Evolutionary conservation across 2,797 vertebrate genomes (phyloP), one percentile per base, ranked within the genome.

Genomic region (Cyprinella venusta): DNA sequence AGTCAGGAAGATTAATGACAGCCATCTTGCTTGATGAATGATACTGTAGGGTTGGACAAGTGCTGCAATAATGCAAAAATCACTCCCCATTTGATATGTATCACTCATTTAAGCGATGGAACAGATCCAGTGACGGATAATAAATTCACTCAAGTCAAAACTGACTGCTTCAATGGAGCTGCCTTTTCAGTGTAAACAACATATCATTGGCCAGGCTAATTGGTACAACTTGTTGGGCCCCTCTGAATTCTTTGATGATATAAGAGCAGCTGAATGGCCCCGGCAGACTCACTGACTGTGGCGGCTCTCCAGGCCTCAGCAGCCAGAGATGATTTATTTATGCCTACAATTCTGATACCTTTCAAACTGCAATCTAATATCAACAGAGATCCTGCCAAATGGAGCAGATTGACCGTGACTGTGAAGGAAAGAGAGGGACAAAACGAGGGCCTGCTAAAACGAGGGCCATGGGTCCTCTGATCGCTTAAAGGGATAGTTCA

Each of bases 301-400:
- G 82, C 88, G 88, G 82, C 45, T 76, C 79, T 88, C 88, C 74
- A 78, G 86, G 72, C 88, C 88, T 64, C 89, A 89, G 84, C 84
- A 85, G 88, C 90, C 89, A 84, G 83, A 91, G 80, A 90, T 93
- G 87, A 82, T 90, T 93, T 91, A 93, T 94, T 93, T 90, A 92
- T 90, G 87, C 84, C 81, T 71, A 40, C 88, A 88, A 79, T 90
- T 85, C 82, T 86, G 85, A 80, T 89, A 89, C 88, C 86, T 90
- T 91, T 88, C 72, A 67, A 84, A 78, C 84, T 86, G 86, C 90
- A 91, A 93, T 92, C 89, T 89, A 86, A 90, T 91, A 91, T 90
- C 92, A 90, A 87, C 86, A 67, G 24, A 70, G 76, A 50, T 80
- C 8, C 79, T 90, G 91, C 92, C 91, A 93, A 91, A 84, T 84